Percentiles rank a stretch among this genome's conserved stretches.
phyloP scores from a whole-genome alignment of 2,113 vertebrate genomes.

The Gallinago undulata region DNA sequence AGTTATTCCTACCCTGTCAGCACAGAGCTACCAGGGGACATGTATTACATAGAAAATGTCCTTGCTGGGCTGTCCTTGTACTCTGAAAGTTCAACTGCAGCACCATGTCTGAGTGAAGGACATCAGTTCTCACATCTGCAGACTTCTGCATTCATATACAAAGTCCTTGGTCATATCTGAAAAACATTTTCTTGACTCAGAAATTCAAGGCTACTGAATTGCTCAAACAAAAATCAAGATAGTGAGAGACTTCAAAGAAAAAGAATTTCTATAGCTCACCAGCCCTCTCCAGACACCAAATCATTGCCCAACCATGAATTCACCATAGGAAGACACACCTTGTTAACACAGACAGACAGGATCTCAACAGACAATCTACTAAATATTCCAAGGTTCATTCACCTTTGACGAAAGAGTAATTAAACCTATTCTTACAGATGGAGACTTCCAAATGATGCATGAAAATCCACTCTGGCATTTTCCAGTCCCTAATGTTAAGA shows the following conservation, averaged over 20 bases:
- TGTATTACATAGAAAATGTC: background rate
- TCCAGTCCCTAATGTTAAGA: background rate
- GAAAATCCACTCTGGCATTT: background rate
- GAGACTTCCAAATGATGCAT: background rate
- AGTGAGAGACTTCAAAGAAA: background rate
- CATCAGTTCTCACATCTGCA: background rate
- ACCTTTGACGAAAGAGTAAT: background rate
- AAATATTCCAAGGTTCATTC: background rate
- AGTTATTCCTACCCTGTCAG: background rate
- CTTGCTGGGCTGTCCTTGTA: background rate
- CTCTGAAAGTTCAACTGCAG: background rate
- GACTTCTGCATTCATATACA: background rate
- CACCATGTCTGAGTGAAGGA: background rate
- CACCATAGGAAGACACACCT: background rate
- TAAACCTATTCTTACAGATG: background rate
- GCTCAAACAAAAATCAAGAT: background rate
- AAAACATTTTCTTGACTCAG: background rate
- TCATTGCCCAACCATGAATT: accelerated
- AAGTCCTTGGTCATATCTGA: background rate
- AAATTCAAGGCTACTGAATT: background rate
- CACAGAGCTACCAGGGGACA: background rate
- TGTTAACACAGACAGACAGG: background rate
- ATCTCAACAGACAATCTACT: too few species aligned
- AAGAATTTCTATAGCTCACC: background rate
- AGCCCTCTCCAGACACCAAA: background rate